Evolutionary conservation across 2,113 vertebrate species (phyloP), one percentile per base, ranked within the genome.

Genomic region (Edolisoma coerulescens): DNA sequence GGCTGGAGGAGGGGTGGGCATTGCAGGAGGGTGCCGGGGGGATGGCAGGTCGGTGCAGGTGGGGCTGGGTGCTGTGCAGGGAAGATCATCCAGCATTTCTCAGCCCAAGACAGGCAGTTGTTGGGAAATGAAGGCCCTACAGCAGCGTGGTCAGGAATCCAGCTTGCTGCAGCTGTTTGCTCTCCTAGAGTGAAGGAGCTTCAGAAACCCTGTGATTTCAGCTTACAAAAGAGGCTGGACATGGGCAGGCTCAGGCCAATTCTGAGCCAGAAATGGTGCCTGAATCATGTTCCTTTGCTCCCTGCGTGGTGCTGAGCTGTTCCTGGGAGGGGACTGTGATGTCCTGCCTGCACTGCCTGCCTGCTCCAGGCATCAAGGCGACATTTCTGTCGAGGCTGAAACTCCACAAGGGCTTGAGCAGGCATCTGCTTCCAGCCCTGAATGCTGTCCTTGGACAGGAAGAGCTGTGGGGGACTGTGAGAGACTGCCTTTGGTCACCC

Each of bases 161-260:
- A 92, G 95, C 93, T 96, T 85, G 85, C 70, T 90, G 90, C 87
- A 93, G 93, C 87, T 91, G 85, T 73, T 85, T 70, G 65, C 71
- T 90, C 35, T 94, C 63, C 64, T 22, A 8, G 65, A 75, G 41
- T 3, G 17, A 50, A 57, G 84, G 47, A 93, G 92, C 35, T 74
- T 63, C n/a, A 63, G 75, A 27, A 90, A 77, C 71, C 35, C 49
- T 63, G 54, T 65, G 75, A 80, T 83, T 78, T 52, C 64, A 77
- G 71, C 85, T 94, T 13, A 1, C 0, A 5, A 50, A 90, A 86
- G 70, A 83, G 76, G 80, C 81, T 5, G 6, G 56, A n/a, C 0
- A 0, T 61, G 42, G 78, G 70, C 56, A 79, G 81, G 74, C 56
- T 87, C 30, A 60, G 69, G 56, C 44, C 35, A 8, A 13, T 68